Percentiles rank a stretch among this genome's conserved stretches.
phyloP scores from a whole-genome alignment of 2,797 vertebrate genomes.

The Bradypodion ventrale region DNA sequence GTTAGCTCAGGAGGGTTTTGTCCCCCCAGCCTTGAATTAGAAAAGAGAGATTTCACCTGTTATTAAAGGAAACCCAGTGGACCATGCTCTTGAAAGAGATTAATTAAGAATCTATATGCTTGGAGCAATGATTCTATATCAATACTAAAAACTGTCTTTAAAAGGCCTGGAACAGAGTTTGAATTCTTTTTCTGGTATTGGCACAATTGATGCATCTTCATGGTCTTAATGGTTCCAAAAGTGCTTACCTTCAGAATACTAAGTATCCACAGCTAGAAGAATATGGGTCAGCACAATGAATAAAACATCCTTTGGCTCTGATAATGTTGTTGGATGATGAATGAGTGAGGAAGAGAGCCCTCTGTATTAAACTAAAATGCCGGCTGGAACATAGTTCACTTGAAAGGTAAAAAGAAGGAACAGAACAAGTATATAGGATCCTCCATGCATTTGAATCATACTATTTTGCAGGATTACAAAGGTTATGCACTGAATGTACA shows the following conservation, averaged over 20 bases:
- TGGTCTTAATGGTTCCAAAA: constrained; percentile 60
- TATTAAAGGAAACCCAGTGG: no score
- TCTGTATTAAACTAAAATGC: constrained; percentile 11
- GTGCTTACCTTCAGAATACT: constrained; percentile 48
- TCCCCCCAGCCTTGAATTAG: no score
- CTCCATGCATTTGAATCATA: neutral
- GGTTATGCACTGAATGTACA: no score
- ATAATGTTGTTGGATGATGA: constrained; percentile 18
- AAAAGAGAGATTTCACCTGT: no score
- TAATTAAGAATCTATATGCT: constrained; percentile 61
- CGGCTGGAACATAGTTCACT: constrained; percentile 9
- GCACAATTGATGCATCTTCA: constrained; percentile 55
- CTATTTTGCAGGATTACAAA: neutral
- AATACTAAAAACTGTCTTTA: constrained; percentile 58
- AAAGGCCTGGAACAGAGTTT: constrained; percentile 46
- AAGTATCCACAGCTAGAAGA: constrained; percentile 52
- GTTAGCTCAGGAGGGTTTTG: no score
- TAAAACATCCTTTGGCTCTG: constrained; percentile 29
- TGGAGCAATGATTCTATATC: constrained; percentile 49
- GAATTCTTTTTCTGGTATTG: constrained; percentile 54
- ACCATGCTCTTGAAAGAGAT: constrained; percentile 58
- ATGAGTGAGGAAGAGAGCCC: neutral
- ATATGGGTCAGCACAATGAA: constrained; percentile 51
- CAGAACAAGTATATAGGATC: neutral
- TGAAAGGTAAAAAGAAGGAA: neutral